Evolutionary conservation across 2,113 vertebrate genomes (phyloP), one percentile per base, ranked within the genome.

Genomic region (Hippocampus mohnikei): DNA sequence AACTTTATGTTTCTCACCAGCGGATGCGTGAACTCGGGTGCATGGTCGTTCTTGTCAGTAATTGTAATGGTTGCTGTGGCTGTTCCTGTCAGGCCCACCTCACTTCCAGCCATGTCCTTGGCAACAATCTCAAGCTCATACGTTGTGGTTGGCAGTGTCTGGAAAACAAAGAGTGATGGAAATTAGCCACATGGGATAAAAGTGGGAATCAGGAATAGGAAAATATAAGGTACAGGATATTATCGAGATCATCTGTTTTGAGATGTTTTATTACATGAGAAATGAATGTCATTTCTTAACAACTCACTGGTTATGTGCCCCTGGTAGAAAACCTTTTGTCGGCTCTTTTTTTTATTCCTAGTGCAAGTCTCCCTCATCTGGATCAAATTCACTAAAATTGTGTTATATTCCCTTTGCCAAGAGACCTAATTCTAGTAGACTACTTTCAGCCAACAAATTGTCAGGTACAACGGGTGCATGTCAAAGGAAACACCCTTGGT

Each of bases 41-140:
- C 93, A 18, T 99, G 96, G 78, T 99, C 97, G 0, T 99, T 99
- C 83, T 96, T 96, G 91, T 99, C 97, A 5, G 96, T 96, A 13
- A 99, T 97, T 37, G 96, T 91, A 56, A 99, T 95, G 6, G 96
- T 99, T 0, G 96, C 96, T 0, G 97, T 98, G 27, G 96, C 94
- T 0, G 96, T 98, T 68, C 95, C 97, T 0, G 92, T 96, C 3
- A 99, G 89, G n/a, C 97, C 96, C 40, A 97, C 96, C 0, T 98
- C 95, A 77, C 91, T 93, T 71, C 97, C 96, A 7, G 94, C 94
- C 96, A 98, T 97, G 63, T 99, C 97, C 77, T 98, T 96, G 12
- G 96, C 97, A 77, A 97, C 95, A 40, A 99, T 95, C 83, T 97
- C 94, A 67, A 99, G 77, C 79, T 99, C 96, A 0, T 99, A 99